These are phyloP conservation scores for Anabas testudineus DNA, from an alignment of 2,797 vertebrate genomes.

Conservation along the genomic window DNA sequence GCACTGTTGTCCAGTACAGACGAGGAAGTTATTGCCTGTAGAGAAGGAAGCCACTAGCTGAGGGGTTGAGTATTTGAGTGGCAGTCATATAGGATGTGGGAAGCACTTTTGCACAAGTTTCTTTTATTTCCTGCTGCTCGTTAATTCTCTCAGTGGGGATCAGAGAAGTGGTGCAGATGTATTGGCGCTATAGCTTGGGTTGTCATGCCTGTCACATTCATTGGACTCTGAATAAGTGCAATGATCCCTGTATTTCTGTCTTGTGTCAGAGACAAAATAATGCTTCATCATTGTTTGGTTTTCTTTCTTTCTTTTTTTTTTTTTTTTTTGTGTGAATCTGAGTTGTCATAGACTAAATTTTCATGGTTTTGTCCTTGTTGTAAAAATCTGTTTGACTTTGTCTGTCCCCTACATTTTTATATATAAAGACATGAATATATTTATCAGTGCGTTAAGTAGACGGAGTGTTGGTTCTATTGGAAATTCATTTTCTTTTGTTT, in stretches of 20 bases:
- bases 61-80: conserved; percentile 27
- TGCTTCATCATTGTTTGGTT: conserved; percentile 63
- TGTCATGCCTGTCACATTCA: conserved; percentile 58
- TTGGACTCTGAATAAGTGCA: conserved; percentile 77
- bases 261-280: conserved; percentile 66
- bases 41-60: conserved; percentile 48
- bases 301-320: conserved; percentile 40
- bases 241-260: conserved; percentile 68
- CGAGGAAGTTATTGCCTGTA: conserved; percentile 69
- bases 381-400: conserved; percentile 68
- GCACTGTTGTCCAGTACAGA: conserved; percentile 72
- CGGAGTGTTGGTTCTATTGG: conserved; percentile 77
- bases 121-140: conserved; percentile 79
- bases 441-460: conserved; percentile 84
- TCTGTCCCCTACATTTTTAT: conserved; percentile 81
- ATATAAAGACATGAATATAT: conserved; percentile 84
- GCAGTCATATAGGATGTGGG: conserved; percentile 67
- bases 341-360: conserved; percentile 69
- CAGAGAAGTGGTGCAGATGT: conserved; percentile 65
- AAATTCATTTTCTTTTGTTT: conserved; percentile 59
- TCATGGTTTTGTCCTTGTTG: conserved; percentile 74
- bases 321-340: conserved; percentile 47
- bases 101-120: conserved; percentile 87
- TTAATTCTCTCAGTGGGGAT: conserved; percentile 63
- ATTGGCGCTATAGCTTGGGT: conserved; percentile 42